Evolutionary conservation across 2,888 invertebrate genomes (phyloP).

Genomic region (Capitulum mitella): DNA sequence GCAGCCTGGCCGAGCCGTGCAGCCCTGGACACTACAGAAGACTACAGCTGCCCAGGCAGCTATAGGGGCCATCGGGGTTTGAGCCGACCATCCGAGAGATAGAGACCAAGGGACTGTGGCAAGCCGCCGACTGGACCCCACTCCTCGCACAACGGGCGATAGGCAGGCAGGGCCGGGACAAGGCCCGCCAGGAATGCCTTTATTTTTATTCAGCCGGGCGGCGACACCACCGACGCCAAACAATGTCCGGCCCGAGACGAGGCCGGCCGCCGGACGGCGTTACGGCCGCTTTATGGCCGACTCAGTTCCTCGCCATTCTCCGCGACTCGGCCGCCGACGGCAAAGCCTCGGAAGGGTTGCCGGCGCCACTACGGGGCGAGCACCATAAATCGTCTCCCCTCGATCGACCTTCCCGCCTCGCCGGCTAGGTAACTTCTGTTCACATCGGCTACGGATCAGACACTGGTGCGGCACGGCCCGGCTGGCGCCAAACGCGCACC

Average conservation of each 20-base stretch:
- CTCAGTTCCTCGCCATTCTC: neutral
- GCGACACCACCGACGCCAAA: neutral
- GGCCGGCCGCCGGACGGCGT: neutral
- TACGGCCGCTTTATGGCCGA: neutral
- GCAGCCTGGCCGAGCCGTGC: too few species aligned
- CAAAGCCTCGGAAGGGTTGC: neutral
- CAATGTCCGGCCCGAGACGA: neutral
- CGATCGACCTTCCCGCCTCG: neutral
- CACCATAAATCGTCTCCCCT: neutral
- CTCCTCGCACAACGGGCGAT: too few species aligned
- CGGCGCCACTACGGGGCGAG: neutral
- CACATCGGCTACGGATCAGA: too few species aligned
- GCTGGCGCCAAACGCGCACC: neutral
- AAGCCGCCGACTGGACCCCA: too few species aligned
- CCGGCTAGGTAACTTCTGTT: neutral
- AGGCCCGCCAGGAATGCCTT: neutral
- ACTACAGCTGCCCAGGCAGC: too few species aligned
- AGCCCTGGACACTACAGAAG: too few species aligned
- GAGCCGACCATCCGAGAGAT: too few species aligned
- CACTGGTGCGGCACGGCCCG: neutral
- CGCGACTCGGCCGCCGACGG: too few species aligned
- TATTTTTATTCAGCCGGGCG: neutral
- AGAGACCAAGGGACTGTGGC: too few species aligned
- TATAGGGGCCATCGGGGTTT: too few species aligned
- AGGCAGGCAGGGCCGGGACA: too few species aligned